phyloP scores from a whole-genome alignment of 2,797 vertebrate genomes.

The Mormyrops attenuatus region DNA sequence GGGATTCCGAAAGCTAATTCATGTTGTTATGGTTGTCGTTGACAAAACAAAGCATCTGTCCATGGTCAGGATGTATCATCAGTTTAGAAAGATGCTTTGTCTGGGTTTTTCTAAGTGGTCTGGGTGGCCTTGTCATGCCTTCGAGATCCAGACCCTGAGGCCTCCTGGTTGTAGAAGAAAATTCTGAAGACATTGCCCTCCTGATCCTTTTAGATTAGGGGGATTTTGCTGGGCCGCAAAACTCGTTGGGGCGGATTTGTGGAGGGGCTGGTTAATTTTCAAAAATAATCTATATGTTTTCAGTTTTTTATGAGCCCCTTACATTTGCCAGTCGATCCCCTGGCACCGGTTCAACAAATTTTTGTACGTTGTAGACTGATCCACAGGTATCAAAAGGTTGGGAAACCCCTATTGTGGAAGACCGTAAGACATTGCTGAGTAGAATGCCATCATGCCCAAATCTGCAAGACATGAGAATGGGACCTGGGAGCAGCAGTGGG shows the following conservation, averaged over 20 bases:
- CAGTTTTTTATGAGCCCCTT: neutral
- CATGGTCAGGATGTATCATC: constrained; percentile 48
- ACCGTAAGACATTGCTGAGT: neutral
- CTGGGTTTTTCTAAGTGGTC: neutral
- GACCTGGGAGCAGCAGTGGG: neutral
- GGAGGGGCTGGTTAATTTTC: neutral
- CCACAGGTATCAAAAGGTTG: neutral
- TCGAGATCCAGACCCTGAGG: neutral
- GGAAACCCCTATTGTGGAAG: neutral
- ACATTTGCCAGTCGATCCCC: neutral
- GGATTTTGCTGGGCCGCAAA: neutral
- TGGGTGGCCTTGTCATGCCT: neutral
- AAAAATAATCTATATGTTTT: neutral
- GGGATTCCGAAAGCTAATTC: neutral
- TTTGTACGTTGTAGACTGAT: neutral
- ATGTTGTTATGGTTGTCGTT: neutral
- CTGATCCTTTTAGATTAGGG: neutral
- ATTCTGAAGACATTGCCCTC: neutral
- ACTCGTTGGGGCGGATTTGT: neutral
- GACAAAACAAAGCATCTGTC: constrained; percentile 48
- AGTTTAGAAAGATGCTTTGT: constrained; percentile 16
- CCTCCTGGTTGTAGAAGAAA: neutral
- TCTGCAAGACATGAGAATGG: neutral
- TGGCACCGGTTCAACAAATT: neutral
- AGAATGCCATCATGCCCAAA: neutral